Evolutionary conservation across 2,888 invertebrate species (phyloP), one percentile per base, ranked within the genome.

Genomic region (Phengaris arion): DNA sequence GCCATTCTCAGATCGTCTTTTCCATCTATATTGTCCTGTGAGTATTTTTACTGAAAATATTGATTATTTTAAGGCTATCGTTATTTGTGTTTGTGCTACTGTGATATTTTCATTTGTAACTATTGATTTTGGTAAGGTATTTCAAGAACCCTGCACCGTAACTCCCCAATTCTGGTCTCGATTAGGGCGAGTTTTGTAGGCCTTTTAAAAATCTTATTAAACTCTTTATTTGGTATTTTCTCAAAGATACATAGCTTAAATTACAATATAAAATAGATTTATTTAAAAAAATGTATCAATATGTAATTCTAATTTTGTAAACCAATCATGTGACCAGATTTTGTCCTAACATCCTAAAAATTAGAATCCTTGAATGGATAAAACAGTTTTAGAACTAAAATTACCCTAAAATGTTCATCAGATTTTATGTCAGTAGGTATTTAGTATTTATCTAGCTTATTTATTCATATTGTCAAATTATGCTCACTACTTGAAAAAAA

Each of bases 1-100:
- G 93, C 94, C 93, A 93, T 94, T 93, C 93, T 92, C 86, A 85
- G 90, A 85, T 89, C 89, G 89, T 88, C 92, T 92, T 90, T 92
- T 91, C 89, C 89, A 86, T 90, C 91, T 91, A 89, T 90, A 87
- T 87, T 85, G 89, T 88, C 91, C 85, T 85, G 94, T 94, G 91
- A 94, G 94, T 94, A 81, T 83, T 82, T 86, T 81, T 76, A 80
- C 77, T 79, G 85, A 76, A 77, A 80, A 81, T 81, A 85, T 83
- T 77, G 76, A 54, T 78, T 76, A 74, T 80, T 79, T 80, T 81
- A 79, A 82, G 76, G 77, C 81, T 84, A 79, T 79, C 81, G 80
- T 80, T 81, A 79, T 79, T 81, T 80, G 88, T 91, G 88, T 78
- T 85, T 86, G 87, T 91, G 88, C 81, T 79, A 78, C 81, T 76